A percentile compares a stretch with the other conserved stretches of the same genome.
phyloP scores from a whole-genome alignment of 2,797 vertebrate genomes.

The Sebastes vulpes region DNA sequence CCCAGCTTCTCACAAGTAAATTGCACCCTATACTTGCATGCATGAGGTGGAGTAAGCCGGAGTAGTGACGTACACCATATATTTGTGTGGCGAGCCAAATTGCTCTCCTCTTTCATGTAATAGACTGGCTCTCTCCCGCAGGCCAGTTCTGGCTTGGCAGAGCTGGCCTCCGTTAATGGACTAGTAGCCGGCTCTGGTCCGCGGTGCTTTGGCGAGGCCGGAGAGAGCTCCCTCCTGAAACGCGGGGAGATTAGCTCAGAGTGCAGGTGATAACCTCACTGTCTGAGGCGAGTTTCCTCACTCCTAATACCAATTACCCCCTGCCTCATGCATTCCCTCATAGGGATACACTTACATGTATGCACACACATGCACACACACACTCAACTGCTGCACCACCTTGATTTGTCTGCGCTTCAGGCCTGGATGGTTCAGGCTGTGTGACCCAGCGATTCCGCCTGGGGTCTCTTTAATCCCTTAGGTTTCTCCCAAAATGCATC shows the following conservation, averaged over 20 bases:
- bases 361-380: not conserved
- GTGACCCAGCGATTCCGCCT: conserved; percentile 49
- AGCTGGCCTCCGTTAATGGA: conserved; percentile 36
- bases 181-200: conserved; percentile 18
- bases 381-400: conserved; percentile 28
- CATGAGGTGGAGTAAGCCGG: not conserved
- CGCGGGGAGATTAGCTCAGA: conserved; percentile 62
- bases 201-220: conserved; percentile 21
- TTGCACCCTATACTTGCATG: not conserved
- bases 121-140: not conserved
- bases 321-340: conserved; percentile 41
- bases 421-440: conserved; percentile 51
- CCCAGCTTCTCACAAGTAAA: not conserved
- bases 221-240: conserved; percentile 37
- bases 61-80: not conserved
- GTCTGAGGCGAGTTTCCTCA: conserved; percentile 62
- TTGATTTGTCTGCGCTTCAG: conserved; percentile 48
- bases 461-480: conserved; percentile 68
- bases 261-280: conserved; percentile 72
- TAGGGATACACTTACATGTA: conserved; percentile 37
- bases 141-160: conserved; percentile 13
- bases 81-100: conserved; percentile 1
- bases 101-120: conserved; percentile 5
- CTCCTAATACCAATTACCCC: conserved; percentile 76
- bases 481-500: conserved; percentile 61